Base-by-base conservation (phyloP, 2,797 vertebrate species). In the Pseudomugil gertrudae region DNA sequence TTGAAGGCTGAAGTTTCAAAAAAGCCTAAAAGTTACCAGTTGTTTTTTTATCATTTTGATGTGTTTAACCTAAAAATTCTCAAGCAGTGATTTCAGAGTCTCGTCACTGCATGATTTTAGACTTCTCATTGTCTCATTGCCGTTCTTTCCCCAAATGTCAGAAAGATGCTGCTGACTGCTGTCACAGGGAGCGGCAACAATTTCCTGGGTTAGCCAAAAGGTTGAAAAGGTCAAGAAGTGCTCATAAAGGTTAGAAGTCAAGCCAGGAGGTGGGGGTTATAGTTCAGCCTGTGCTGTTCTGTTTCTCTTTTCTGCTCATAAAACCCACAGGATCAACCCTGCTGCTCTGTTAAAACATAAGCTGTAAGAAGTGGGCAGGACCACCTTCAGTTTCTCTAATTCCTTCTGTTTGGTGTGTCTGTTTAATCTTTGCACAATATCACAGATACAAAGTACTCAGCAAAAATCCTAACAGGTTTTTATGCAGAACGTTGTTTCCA, bases 21-120 rank as follows among this genome's bases (percentile, higher is more conserved):
- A 52, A 13, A 62, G 65, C 35, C 40, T 87, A 89, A 92, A 89
- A 77, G 81, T 79, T 86, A 76, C 84, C 89, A 90, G 74, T 86
- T 57, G 80, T 69, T 54, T 82, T 72, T 82, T 86, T 66, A 29
- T 79, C 67, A 65, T 76, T 73, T 65, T 72, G 63, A 79, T 66
- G 68, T 80, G 65, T 79, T 57, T 26, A 73, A 79, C 60, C 57
- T 26, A 55, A 72, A 45, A 84, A 83, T 53, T 54, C 65, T 74
- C 38, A 45, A 72, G 47, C 58, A 63, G 81, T 21, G 65, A 76
- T 69, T 69, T 75, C 63, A 38, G 7, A 27, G 72, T 80, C 80
- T 73, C 76, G 60, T 47, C 76, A 5, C 59, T 3, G 53, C 59
- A 43, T 67, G 70, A 76, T 72, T 79, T 73, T 66, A 11, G 38